Base-by-base conservation (phyloP, 2,888 invertebrate species). In the Eristalinus aeneus region DNA sequence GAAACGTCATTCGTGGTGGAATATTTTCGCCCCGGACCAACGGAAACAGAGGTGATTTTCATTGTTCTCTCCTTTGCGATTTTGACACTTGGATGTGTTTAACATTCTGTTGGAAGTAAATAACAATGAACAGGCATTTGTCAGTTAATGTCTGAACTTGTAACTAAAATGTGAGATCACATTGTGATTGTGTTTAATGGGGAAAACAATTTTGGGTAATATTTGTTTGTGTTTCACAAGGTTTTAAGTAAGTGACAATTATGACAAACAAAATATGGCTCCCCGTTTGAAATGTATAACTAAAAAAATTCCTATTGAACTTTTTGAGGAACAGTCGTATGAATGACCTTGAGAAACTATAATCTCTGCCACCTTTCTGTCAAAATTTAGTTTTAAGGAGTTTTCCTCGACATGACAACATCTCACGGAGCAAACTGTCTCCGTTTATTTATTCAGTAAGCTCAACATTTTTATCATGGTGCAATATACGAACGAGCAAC, bases 1-100 rank as follows among this genome's bases (percentile, higher is more conserved):
- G 92, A 97, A 97, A 91, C 94, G 97, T 86, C 95, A 96, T 53
- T 97, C 97, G 53, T 97, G 97, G 97, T 97, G 97, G 97, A 97
- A 97, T 92, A 96, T 97, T 88, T 97, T 97, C 91, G 95, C 96
- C 61, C 96, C 96, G 67, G 97, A 97, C 89, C 95, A 95, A 90
- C 93, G 94, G 83, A 95, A 94, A 89, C 94, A 94, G 93, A 96
- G 96, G 96, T 96, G 90, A 90, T 87, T 88, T 80, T 12, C 67
- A 12, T 32, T 61, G n/a, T 69, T 68, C 63, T 64, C 72, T 61
- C 64, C 22, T 56, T 56, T 63, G n/a, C 65, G 39, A 65, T 54
- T 69, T 65, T 20, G 11, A 54, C 27, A n/a, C 32, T 77, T 68
- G 46, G 60, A 4, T 39, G 53, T 65, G 54, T 58, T 53, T 67